Evolutionary conservation across 1,140 invertebrate genomes (phyloP).

Genomic region (Bombus haemorrhoidalis): DNA sequence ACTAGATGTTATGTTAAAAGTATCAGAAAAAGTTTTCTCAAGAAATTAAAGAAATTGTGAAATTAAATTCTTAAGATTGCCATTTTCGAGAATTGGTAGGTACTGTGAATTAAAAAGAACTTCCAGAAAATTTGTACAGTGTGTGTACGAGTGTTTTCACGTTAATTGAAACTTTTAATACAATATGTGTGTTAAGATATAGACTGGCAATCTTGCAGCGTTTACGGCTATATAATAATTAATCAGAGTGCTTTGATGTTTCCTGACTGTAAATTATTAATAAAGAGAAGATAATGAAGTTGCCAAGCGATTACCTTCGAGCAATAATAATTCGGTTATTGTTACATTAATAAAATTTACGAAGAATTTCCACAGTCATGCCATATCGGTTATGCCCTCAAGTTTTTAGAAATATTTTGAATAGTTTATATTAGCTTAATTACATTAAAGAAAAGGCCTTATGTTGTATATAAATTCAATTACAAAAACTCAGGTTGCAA

Average conservation of each 20-base stretch:
- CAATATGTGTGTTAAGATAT: background rate
- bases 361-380: background rate
- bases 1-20: background rate
- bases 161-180: conserved; percentile 1
- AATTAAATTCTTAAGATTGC: background rate
- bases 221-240: conserved; percentile 24
- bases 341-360: background rate
- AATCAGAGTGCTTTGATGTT: background rate
- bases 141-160: no score
- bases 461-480: background rate
- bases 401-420: background rate
- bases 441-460: background rate
- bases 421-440: background rate
- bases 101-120: background rate
- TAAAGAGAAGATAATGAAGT: background rate
- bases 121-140: background rate
- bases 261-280: background rate
- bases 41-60: background rate
- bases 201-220: background rate
- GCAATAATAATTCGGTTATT: background rate
- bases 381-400: background rate
- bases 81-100: background rate
- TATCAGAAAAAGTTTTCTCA: background rate
- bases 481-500: background rate
- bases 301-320: background rate